phyloP scores from a whole-genome alignment of 2,888 invertebrate genomes.

The Aspidiotus destructor region DNA sequence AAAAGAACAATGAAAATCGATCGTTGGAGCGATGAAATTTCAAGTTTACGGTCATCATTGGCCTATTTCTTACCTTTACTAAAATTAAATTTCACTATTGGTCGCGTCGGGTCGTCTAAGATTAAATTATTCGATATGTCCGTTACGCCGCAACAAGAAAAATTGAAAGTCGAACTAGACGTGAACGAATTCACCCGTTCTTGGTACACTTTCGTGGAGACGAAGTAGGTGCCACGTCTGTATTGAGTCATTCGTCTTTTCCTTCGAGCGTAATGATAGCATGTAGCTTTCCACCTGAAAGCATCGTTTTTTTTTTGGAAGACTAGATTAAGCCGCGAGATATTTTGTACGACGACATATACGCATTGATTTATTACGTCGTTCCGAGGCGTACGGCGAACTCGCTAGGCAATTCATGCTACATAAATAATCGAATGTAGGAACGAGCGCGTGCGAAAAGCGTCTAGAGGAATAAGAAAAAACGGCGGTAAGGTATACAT shows the following conservation, averaged over 20 bases:
- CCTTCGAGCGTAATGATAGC: conserved; percentile 71
- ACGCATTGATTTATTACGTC: too few species aligned
- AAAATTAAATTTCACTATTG: conserved; percentile 66
- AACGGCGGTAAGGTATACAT: not conserved
- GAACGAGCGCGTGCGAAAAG: too few species aligned
- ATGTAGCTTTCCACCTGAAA: conserved; percentile 67
- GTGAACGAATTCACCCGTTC: conserved; percentile 72
- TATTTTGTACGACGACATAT: too few species aligned
- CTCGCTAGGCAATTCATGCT: not conserved
- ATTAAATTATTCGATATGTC: conserved; percentile 64
- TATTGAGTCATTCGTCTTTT: conserved; percentile 67
- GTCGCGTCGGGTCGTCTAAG: conserved; percentile 53
- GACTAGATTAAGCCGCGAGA: too few species aligned
- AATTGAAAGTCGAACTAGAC: conserved; percentile 65
- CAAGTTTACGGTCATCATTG: not conserved
- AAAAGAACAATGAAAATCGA: not conserved
- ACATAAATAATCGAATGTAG: too few species aligned
- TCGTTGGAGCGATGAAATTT: not conserved
- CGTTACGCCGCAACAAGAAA: conserved; percentile 63
- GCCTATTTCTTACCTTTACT: conserved; percentile 51
- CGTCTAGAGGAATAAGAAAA: too few species aligned
- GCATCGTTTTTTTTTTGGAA: conserved; percentile 12
- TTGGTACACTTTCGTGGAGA: conserved; percentile 73
- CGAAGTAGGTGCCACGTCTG: conserved; percentile 70
- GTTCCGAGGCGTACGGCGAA: not conserved